phyloP scores from a whole-genome alignment of 1,140 invertebrate genomes.

The Carcinoscorpius rotundicauda region DNA sequence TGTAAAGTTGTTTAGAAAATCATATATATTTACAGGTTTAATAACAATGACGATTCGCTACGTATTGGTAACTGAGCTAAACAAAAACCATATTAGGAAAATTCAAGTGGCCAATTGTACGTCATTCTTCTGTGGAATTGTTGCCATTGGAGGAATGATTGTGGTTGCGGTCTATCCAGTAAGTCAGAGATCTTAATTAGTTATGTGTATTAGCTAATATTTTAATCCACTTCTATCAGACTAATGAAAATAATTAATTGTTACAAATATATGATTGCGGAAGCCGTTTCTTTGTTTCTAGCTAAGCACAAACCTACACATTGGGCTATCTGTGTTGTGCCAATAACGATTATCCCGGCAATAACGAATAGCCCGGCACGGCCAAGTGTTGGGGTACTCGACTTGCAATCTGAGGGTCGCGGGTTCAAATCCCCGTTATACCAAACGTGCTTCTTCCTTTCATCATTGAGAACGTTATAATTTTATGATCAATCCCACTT shows the following conservation, averaged over 20 bases:
- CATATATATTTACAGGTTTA: slow-evolving; percentile 4
- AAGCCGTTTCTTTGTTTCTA: neutral
- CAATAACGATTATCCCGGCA: no score
- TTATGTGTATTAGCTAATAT: neutral
- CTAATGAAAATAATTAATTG: no score
- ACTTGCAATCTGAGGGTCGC: no score
- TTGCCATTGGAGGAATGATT: slow-evolving; percentile 16
- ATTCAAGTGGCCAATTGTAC: slow-evolving; percentile 8
- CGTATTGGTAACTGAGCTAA: slow-evolving; percentile 10
- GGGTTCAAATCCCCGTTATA: no score
- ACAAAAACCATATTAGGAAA: slow-evolving; percentile 4
- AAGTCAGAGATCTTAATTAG: neutral
- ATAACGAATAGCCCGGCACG: no score
- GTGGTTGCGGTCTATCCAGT: slow-evolving; percentile 16
- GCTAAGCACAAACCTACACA: neutral
- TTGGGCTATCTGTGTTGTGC: neutral
- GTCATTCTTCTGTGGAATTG: slow-evolving; percentile 9
- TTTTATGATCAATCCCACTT: no score
- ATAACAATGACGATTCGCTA: slow-evolving; percentile 9
- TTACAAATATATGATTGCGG: no score
- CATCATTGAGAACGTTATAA: no score
- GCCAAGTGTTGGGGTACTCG: no score
- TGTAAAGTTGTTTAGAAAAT: no score
- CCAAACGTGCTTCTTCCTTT: no score
- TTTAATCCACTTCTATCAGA: neutral